phyloP scores from a whole-genome alignment of 1,140 invertebrate species.

The Pissodes strobi region DNA sequence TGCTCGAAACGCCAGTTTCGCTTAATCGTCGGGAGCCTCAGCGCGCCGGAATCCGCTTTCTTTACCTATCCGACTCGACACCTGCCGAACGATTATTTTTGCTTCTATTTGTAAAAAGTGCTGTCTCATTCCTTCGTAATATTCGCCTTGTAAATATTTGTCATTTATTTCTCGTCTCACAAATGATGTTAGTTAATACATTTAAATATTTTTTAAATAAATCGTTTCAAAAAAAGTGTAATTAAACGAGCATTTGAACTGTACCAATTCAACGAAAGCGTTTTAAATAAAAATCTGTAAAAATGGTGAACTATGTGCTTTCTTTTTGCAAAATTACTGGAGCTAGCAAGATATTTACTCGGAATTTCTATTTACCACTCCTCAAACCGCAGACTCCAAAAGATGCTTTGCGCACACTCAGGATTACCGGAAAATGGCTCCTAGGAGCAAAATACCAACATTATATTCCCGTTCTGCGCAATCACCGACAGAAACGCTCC shows the following conservation, averaged over 20 bases:
- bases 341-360: slow-evolving; percentile 75
- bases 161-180: not conserved
- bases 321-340: slow-evolving; percentile 83
- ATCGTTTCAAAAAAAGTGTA: not conserved
- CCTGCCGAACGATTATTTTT: slow-evolving; percentile 7
- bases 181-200: not conserved
- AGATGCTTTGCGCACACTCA: slow-evolving; percentile 77
- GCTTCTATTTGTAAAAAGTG: slow-evolving; percentile 14
- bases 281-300: slow-evolving; percentile 6
- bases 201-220: slow-evolving; percentile 15
- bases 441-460: slow-evolving; percentile 68
- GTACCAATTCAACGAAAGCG: not conserved
- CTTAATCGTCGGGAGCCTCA: slow-evolving; percentile 12
- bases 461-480: slow-evolving; percentile 75
- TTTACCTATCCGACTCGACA: not conserved
- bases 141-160: slow-evolving; percentile 8
- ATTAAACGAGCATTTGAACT: not conserved
- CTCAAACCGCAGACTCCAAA: slow-evolving; percentile 80
- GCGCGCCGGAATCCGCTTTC: not conserved
- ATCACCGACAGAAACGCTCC: slow-evolving; percentile 67
- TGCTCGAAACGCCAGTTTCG: slow-evolving; percentile 4
- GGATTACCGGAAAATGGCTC: slow-evolving; percentile 74
- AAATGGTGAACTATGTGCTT: slow-evolving; percentile 58
- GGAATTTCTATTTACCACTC: slow-evolving; percentile 82
- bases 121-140: not conserved